These are phyloP conservation scores for Coelopa pilipes DNA, from an alignment of 2,888 invertebrate genomes.

Conservation along the genomic window DNA sequence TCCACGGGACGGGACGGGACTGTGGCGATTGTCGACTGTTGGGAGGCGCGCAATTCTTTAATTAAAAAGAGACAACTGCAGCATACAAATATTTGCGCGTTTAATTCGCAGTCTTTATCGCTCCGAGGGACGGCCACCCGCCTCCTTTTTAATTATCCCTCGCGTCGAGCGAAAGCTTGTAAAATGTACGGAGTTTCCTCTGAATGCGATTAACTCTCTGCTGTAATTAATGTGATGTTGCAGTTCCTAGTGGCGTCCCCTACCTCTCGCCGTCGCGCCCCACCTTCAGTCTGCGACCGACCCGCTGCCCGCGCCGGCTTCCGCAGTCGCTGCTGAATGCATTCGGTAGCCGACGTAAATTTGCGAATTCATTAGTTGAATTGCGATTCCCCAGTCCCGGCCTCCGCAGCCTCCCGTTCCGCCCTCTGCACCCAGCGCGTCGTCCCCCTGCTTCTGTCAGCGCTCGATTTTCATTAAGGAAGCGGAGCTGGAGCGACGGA, in stretches of 20 bases:
- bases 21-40: no score
- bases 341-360: slow-evolving; percentile 58
- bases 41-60: slow-evolving; percentile 4
- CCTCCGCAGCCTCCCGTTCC: background rate
- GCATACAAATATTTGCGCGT: background rate
- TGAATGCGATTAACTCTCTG: background rate
- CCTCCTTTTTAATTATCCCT: no score
- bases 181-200: no score
- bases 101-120: background rate
- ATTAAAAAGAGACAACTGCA: slow-evolving; percentile 1
- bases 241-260: background rate
- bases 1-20: no score
- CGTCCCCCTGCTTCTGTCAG: slow-evolving; percentile 2
- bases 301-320: background rate
- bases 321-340: slow-evolving; percentile 26
- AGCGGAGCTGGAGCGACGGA: background rate
- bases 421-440: slow-evolving; percentile 17
- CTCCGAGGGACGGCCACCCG: background rate
- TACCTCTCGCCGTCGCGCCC: background rate
- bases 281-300: background rate
- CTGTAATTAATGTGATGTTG: background rate
- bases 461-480: background rate
- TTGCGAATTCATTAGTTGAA: slow-evolving; percentile 62
- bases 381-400: slow-evolving; percentile 49
- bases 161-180: no score